Evolutionary conservation across 2,113 vertebrate species (phyloP).

Genomic region (Grallaria varia): DNA sequence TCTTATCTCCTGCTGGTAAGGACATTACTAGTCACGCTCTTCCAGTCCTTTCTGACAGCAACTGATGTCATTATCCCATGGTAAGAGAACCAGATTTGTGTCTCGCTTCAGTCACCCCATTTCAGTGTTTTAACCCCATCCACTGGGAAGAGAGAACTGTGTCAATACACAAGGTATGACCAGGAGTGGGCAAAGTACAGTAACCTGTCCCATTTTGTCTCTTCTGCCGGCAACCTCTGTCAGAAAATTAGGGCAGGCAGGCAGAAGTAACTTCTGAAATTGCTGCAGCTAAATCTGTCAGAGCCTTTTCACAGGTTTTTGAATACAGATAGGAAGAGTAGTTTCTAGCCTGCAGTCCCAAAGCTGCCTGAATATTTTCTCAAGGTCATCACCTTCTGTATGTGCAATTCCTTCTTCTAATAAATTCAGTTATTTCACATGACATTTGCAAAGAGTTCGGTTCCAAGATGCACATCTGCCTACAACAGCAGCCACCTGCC

Average conservation of each 20-base stretch:
- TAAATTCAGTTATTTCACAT: not conserved
- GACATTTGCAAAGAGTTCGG: not conserved
- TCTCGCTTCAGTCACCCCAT: not conserved
- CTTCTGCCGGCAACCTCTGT: not conserved
- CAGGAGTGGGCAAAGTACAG: not conserved
- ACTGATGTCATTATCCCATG: not conserved
- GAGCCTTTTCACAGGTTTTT: not conserved
- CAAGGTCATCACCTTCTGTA: not conserved
- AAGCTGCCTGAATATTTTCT: not conserved
- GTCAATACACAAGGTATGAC: not conserved
- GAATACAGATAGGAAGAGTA: not conserved
- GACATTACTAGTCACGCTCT: not conserved
- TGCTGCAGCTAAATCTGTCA: not conserved
- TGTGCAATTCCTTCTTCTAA: not conserved
- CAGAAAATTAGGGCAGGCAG: not conserved
- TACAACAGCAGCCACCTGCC: not conserved
- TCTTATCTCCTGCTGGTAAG: not conserved
- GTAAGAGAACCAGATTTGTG: accelerated
- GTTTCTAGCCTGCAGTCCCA: not conserved
- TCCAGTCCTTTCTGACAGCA: not conserved
- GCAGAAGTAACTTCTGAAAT: not conserved
- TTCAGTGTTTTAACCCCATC: not conserved
- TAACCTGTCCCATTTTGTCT: not conserved
- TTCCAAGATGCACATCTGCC: not conserved
- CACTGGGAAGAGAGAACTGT: not conserved